phyloP scores from a whole-genome alignment of 2,888 invertebrate species.

The Timandra comae region DNA sequence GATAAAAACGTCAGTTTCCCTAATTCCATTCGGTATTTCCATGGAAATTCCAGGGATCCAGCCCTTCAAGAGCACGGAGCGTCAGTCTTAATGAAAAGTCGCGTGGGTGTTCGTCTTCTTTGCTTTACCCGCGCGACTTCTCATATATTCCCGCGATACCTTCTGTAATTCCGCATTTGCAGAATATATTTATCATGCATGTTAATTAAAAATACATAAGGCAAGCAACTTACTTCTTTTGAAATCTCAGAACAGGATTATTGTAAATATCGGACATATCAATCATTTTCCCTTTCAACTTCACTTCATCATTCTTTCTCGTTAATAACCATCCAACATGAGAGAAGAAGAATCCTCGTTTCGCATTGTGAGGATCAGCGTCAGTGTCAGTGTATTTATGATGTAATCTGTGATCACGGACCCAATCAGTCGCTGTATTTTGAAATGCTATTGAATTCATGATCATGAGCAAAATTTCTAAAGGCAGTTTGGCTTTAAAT shows the following conservation, averaged over 20 bases:
- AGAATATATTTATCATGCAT: no score
- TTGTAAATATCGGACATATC: constrained; percentile 82
- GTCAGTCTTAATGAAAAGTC: no score
- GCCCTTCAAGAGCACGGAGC: no score
- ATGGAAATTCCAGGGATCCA: no score
- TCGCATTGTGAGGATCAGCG: constrained; percentile 81
- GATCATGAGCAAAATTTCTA: constrained; percentile 38
- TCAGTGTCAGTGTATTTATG: constrained; percentile 79
- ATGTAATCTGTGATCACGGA: constrained; percentile 80
- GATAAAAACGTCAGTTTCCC: no score
- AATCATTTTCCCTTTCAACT: constrained; percentile 79
- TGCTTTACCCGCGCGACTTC: no score
- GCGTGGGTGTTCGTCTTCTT: no score
- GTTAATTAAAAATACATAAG: no score
- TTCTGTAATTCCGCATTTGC: no score
- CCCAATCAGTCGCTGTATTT: constrained; percentile 77
- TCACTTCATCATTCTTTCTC: constrained; percentile 85
- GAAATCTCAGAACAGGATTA: constrained; percentile 83
- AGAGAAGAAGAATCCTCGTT: constrained; percentile 87
- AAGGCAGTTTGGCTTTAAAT: constrained; percentile 39
- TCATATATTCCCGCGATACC: no score
- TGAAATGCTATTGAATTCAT: constrained; percentile 45
- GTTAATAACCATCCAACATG: constrained; percentile 90
- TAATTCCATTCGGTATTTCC: no score
- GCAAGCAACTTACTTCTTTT: constrained; percentile 75